Evolutionary conservation across 2,797 vertebrate genomes (phyloP).

Genomic region (Ambastaia sidthimunki): DNA sequence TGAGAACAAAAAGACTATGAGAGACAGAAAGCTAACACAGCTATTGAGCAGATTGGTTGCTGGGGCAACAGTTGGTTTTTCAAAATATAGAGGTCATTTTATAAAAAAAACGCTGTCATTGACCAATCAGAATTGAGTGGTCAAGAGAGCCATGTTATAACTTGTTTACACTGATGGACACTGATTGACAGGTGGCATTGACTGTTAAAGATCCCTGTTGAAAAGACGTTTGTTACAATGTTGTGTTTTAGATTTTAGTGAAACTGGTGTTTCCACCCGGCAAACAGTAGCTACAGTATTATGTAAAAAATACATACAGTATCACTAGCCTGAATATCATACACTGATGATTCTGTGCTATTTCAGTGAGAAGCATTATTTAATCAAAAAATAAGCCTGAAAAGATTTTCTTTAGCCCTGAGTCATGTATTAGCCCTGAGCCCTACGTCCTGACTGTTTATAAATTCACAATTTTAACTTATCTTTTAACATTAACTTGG

Average conservation of each 20-base stretch:
- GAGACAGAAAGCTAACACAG: background rate
- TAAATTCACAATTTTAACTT: background rate
- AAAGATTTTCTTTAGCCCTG: constrained; percentile 1
- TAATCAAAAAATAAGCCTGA: background rate
- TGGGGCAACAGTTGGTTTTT: too few species aligned
- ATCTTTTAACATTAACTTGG: background rate
- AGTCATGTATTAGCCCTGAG: constrained; percentile 10
- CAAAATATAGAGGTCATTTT: too few species aligned
- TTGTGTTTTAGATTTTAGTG: background rate
- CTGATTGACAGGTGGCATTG: background rate
- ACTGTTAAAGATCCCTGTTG: background rate
- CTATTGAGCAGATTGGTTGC: too few species aligned
- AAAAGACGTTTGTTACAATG: background rate
- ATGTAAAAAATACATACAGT: background rate
- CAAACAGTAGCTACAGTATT: too few species aligned
- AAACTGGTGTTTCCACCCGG: too few species aligned
- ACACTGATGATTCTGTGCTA: background rate
- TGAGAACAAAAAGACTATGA: background rate
- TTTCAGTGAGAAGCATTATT: background rate
- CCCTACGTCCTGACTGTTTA: background rate
- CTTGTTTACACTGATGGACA: background rate
- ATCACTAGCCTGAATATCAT: background rate
- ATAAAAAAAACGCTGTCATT: too few species aligned
- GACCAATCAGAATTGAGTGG: too few species aligned
- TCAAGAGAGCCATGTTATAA: too few species aligned